Conservation (phyloP, 2,113 vertebrate genomes). For the Heliornis fulica region DNA sequence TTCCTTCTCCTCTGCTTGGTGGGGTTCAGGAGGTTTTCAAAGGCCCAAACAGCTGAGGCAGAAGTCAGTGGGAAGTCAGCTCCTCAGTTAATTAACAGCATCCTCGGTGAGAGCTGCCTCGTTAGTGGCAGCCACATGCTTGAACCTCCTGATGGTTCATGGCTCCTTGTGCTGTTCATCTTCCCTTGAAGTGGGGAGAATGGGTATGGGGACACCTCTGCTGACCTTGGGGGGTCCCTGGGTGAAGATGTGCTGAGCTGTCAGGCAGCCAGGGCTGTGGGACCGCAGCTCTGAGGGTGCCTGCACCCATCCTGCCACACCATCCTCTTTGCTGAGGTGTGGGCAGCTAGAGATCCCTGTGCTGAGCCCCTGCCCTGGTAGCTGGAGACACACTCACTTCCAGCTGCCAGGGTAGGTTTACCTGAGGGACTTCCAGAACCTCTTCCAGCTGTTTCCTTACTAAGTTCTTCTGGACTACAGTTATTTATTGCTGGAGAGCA, state of each 20-base stretch:
- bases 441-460: background rate
- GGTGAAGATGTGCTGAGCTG: background rate
- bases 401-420: background rate
- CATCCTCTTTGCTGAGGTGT: too few species aligned
- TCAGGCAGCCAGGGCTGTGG: background rate
- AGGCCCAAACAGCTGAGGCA: background rate
- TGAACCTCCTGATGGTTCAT: background rate
- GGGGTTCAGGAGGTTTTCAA: background rate
- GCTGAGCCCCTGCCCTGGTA: background rate
- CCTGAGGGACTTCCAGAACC: background rate
- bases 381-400: background rate
- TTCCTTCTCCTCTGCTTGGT: background rate
- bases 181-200: background rate
- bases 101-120: background rate
- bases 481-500: background rate
- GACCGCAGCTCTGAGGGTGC: background rate
- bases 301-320: too few species aligned
- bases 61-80: background rate
- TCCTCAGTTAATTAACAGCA: too few species aligned
- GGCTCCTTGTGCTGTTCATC: background rate
- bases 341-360: background rate
- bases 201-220: background rate
- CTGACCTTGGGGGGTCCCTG: background rate
- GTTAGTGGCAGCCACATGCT: background rate
- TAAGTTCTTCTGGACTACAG: background rate